Evolutionary conservation across 2,888 invertebrate species (phyloP).

Genomic region (Dryococelus australis): DNA sequence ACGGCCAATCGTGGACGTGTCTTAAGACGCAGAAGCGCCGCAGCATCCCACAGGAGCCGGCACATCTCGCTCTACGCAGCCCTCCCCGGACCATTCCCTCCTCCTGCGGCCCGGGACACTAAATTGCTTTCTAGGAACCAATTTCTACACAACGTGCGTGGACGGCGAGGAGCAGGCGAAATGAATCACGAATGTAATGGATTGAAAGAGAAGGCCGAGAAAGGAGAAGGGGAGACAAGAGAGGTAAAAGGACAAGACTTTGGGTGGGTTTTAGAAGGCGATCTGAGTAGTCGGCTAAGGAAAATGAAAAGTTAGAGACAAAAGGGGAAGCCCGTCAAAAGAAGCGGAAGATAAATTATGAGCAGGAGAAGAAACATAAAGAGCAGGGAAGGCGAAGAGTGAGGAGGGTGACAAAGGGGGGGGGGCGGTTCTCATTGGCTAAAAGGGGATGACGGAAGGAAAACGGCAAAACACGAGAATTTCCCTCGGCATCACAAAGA

Average conservation of each 20-base stretch:
- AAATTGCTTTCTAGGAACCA: slow-evolving; percentile 11
- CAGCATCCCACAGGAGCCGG: neutral
- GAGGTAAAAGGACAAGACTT: neutral
- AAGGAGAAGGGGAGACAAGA: neutral
- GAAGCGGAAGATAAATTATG: neutral
- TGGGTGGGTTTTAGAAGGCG: neutral
- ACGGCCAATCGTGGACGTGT: no score
- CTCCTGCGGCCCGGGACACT: neutral
- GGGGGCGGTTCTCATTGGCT: no score
- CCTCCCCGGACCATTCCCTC: neutral
- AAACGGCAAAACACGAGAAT: neutral
- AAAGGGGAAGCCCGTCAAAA: neutral
- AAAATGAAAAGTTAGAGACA: slow-evolving; percentile 12
- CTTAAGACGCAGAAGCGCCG: neutral
- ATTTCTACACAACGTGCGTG: slow-evolving; percentile 6
- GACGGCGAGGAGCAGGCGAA: neutral
- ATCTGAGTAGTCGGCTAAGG: neutral
- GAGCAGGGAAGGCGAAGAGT: neutral
- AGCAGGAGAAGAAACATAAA: neutral
- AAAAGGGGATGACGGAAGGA: neutral
- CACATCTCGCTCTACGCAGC: neutral
- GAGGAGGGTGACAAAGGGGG: neutral
- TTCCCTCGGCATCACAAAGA: neutral
- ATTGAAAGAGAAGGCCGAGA: neutral
- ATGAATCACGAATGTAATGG: slow-evolving; percentile 16